Percentiles rank a stretch among this genome's conserved stretches.
Conservation (phyloP, 1,140 invertebrate species). For the Drosophila insularis region DNA sequence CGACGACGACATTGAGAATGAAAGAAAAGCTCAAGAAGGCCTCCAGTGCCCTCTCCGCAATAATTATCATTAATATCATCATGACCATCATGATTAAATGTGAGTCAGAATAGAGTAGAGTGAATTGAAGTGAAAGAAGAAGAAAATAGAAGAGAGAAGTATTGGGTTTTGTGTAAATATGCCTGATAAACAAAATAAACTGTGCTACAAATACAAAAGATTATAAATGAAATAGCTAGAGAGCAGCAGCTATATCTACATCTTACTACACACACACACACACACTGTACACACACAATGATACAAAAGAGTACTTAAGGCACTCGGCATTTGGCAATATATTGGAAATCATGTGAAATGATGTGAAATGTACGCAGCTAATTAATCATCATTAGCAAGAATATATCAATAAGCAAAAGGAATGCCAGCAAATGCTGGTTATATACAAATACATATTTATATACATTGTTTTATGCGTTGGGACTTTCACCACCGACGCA, state of each 20-base stretch:
- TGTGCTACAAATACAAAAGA: slow-evolving; percentile 33
- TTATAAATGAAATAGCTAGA: slow-evolving; percentile 6
- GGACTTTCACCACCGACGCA: slow-evolving; percentile 13
- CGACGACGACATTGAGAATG: background rate
- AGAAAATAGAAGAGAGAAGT: slow-evolving; percentile 22
- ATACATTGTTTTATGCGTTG: background rate
- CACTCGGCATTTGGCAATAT: slow-evolving; percentile 37
- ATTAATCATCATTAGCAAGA: slow-evolving; percentile 63
- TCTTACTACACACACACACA: background rate
- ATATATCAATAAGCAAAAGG: slow-evolving; percentile 25
- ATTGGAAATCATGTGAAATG: slow-evolving; percentile 53
- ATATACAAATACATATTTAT: background rate
- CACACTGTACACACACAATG: background rate
- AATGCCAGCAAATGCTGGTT: background rate
- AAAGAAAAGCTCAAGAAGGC: slow-evolving; percentile 33
- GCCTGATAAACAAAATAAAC: slow-evolving; percentile 67
- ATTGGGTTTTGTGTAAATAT: slow-evolving; percentile 45
- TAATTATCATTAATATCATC: slow-evolving; percentile 30
- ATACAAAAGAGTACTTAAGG: slow-evolving; percentile 5
- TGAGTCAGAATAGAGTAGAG: slow-evolving; percentile 21
- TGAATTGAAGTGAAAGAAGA: background rate
- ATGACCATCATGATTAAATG: slow-evolving; percentile 22
- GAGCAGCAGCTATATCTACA: background rate
- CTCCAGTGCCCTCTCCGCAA: slow-evolving; percentile 10
- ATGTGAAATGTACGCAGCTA: slow-evolving; percentile 56